Percentiles rank a stretch among this genome's conserved stretches.
These are phyloP conservation scores for Armadillidium nasatum DNA, from an alignment of 1,140 invertebrate genomes.

Conservation along the genomic window DNA sequence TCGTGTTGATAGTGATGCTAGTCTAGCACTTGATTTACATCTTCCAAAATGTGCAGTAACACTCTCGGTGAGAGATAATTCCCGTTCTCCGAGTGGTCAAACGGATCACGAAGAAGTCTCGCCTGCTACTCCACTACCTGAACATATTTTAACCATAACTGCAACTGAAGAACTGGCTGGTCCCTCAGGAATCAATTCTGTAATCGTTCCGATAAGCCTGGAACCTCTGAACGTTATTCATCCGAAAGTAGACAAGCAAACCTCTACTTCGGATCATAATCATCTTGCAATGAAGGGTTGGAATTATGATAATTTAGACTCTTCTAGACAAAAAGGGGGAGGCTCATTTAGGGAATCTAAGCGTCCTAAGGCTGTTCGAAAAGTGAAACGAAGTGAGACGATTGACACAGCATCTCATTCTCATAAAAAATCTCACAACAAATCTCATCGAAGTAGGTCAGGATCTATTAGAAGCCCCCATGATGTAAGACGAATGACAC, in stretches of 20 bases:
- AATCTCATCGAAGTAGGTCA: slow-evolving; percentile 54
- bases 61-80: slow-evolving; percentile 43
- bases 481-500: slow-evolving; percentile 16
- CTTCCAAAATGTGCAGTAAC: slow-evolving; percentile 35
- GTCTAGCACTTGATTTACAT: slow-evolving; percentile 40
- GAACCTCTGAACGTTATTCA: neutral
- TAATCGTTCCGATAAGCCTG: neutral
- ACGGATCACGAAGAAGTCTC: slow-evolving; percentile 29
- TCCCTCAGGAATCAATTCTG: slow-evolving; percentile 22
- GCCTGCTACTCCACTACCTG: slow-evolving; percentile 25
- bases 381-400: slow-evolving; percentile 42
- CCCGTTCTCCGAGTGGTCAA: slow-evolving; percentile 44
- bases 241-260: slow-evolving; percentile 42
- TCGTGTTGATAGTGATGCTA: slow-evolving; percentile 33
- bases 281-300: slow-evolving; percentile 26
- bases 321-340: slow-evolving; percentile 25
- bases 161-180: slow-evolving; percentile 5
- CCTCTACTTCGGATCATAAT: slow-evolving; percentile 40
- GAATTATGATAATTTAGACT: slow-evolving; percentile 36
- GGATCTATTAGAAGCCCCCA: slow-evolving; percentile 32
- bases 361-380: slow-evolving; percentile 32
- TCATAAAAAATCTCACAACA: slow-evolving; percentile 58
- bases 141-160: neutral
- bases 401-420: slow-evolving; percentile 54
- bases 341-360: slow-evolving; percentile 41